Percentiles rank a stretch among this genome's conserved stretches.
Evolutionary conservation across 2,888 invertebrate genomes (phyloP).

Genomic region (Eucriotettix oculatus): DNA sequence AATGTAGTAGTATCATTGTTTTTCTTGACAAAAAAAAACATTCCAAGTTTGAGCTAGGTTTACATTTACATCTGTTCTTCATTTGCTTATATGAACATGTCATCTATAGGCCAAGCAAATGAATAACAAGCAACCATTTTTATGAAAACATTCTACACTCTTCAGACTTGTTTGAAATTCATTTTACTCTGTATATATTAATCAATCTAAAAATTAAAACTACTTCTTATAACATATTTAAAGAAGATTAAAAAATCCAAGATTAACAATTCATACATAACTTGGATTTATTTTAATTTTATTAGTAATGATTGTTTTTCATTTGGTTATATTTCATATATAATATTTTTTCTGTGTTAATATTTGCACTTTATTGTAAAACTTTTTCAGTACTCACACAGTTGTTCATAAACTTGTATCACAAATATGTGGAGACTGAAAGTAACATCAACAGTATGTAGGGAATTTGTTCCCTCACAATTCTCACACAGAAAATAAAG

Average conservation of each 20-base stretch:
- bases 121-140: too few relatives aligned
- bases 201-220: background rate
- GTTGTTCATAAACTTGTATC: background rate
- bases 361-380: background rate
- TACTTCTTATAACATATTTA: background rate
- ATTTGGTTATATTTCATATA: background rate
- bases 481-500: background rate
- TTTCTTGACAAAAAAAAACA: constrained; percentile 1
- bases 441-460: background rate
- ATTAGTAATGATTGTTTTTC: background rate
- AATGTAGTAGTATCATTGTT: constrained; percentile 1
- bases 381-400: background rate
- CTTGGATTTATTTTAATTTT: background rate
- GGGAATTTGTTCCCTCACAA: background rate
- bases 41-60: constrained; percentile 3
- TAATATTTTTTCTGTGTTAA: background rate
- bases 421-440: background rate
- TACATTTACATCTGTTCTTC: background rate
- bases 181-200: background rate
- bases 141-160: background rate
- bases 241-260: background rate
- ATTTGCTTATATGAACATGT: too few relatives aligned
- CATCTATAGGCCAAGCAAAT: too few relatives aligned
- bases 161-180: background rate
- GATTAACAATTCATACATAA: background rate